A percentile compares a stretch with the other conserved stretches of the same genome.
Evolutionary conservation across 2,797 vertebrate genomes (phyloP).

Genomic region (Mormyrus hasselquistii): DNA sequence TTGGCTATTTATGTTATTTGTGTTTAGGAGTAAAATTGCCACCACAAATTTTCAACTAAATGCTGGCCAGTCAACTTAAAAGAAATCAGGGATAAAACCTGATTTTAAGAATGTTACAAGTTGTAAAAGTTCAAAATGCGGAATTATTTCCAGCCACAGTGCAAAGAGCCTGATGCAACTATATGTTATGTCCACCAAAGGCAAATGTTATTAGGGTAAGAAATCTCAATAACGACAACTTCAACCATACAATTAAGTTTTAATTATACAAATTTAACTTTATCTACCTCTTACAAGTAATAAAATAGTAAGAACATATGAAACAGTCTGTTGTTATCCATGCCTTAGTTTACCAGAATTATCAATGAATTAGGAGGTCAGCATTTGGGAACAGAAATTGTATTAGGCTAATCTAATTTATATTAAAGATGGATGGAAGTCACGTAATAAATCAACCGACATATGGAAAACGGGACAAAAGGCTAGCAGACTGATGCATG

Average conservation of each 20-base stretch:
- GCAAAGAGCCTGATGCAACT: neutral
- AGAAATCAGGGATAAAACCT: neutral
- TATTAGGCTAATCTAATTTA: constrained; percentile 55
- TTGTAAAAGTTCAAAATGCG: neutral
- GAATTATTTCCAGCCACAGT: neutral
- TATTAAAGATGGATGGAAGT: constrained; percentile 50
- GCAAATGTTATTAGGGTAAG: neutral
- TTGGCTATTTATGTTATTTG: neutral
- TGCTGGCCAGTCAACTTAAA: neutral
- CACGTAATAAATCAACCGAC: constrained; percentile 46
- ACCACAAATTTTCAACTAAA: neutral
- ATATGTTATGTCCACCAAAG: neutral
- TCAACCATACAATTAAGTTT: neutral
- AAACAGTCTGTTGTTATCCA: neutral
- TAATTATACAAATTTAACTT: neutral
- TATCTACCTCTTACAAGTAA: neutral
- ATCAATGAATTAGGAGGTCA: constrained; percentile 19
- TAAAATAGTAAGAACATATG: neutral
- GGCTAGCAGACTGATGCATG: constrained; percentile 43
- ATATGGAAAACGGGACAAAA: constrained; percentile 42
- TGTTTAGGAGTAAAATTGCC: neutral
- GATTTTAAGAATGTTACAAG: neutral
- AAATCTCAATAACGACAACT: neutral
- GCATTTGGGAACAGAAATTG: constrained; percentile 38
- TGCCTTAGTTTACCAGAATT: constrained; percentile 5